Evolutionary conservation across 2,888 invertebrate species (phyloP).

Genomic region (Trissoscelio sp.): DNA sequence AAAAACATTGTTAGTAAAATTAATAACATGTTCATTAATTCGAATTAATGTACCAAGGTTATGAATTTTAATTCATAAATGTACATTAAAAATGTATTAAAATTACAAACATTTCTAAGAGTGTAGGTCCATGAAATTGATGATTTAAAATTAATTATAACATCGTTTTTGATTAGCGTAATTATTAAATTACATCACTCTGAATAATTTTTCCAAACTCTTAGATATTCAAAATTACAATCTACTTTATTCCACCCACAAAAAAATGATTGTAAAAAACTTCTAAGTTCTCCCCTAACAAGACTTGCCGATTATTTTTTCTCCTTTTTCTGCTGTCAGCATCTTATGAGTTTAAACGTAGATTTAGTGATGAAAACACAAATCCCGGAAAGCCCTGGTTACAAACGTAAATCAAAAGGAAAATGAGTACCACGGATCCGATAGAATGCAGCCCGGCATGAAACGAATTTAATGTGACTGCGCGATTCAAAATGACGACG

Average conservation of each 20-base stretch:
- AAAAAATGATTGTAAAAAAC: conserved; percentile 33
- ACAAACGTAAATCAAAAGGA: conserved; percentile 55
- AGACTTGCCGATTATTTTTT: conserved; percentile 35
- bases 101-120: no score
- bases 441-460: conserved; percentile 36
- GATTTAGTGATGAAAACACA: conserved; percentile 59
- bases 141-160: no score
- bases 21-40: no score
- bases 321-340: background rate
- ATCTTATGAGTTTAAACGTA: conserved; percentile 56
- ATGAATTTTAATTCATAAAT: no score
- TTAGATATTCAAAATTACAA: no score
- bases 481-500: conserved; percentile 44
- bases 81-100: no score
- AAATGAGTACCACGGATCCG: conserved; percentile 48
- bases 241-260: conserved; percentile 16
- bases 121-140: no score
- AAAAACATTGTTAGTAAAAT: no score
- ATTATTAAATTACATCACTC: no score
- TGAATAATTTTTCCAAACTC: no score
- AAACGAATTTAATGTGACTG: conserved; percentile 55
- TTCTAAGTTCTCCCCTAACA: conserved; percentile 17
- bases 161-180: no score
- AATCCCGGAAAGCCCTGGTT: conserved; percentile 28
- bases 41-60: no score